Percentiles rank a stretch among this genome's conserved stretches.
phyloP scores from a whole-genome alignment of 2,797 vertebrate species.

The Sebastes umbrosus region DNA sequence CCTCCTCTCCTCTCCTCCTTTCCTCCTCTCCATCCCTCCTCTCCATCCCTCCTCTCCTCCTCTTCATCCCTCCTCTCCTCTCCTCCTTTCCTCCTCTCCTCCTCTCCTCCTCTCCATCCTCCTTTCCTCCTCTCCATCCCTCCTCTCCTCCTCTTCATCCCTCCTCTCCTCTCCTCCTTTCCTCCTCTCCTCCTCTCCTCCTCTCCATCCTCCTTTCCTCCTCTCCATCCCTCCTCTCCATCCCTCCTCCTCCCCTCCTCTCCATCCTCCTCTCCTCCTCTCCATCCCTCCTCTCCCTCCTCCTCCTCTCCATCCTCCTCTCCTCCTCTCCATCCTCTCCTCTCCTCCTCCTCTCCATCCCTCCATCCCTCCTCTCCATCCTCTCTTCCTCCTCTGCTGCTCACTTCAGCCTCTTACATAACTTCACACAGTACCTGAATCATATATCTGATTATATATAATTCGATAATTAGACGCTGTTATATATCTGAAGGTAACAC shows the following conservation, averaged over 20 bases:
- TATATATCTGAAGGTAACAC: not conserved
- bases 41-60: not conserved
- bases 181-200: conserved; percentile 18
- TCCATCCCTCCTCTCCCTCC: too few relatives aligned
- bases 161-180: too few relatives aligned
- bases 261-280: too few relatives aligned
- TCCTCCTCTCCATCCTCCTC: not conserved
- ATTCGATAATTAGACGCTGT: not conserved
- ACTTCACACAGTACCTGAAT: not conserved
- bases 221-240: too few relatives aligned
- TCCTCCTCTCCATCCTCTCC: not conserved
- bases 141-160: too few relatives aligned
- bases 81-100: not conserved
- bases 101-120: accelerated
- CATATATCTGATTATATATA: not conserved
- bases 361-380: too few relatives aligned
- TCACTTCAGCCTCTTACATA: conserved; percentile 38
- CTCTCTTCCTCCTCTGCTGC: not conserved
- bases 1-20: too few relatives aligned
- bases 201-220: too few relatives aligned
- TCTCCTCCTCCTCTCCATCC: not conserved
- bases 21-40: too few relatives aligned
- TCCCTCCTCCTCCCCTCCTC: too few relatives aligned
- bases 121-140: too few relatives aligned
- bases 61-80: not conserved